These are phyloP conservation scores for Bujurquina vittata DNA, from an alignment of 2,113 vertebrate species.

Conservation along the genomic window DNA sequence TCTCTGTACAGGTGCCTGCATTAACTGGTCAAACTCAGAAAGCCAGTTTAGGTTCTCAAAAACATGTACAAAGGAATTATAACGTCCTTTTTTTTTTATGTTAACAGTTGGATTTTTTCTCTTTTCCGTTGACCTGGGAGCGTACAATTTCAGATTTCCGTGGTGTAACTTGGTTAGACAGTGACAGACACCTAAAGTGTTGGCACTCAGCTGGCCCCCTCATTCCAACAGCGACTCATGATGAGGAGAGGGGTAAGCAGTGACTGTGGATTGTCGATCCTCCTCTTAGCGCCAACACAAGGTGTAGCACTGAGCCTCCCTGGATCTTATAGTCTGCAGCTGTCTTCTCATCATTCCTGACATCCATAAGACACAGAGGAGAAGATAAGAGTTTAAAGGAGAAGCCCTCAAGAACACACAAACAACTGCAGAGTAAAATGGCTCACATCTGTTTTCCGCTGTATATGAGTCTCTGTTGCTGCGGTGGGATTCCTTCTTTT, in stretches of 20 bases:
- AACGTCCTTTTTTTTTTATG: conserved; percentile 35
- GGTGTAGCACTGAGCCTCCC: conserved; percentile 91
- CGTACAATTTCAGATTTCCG: conserved; percentile 32
- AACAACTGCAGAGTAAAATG: background rate
- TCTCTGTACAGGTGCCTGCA: conserved; percentile 37
- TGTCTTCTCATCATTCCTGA: conserved; percentile 94
- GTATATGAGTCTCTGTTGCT: conserved; percentile 95
- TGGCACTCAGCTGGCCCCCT: conserved; percentile 41
- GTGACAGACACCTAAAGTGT: conserved; percentile 36
- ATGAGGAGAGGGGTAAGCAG: conserved; percentile 29
- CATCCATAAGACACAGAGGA: background rate
- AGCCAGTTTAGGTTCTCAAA: conserved; percentile 57
- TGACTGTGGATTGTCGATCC: conserved; percentile 58
- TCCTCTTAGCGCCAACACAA: conserved; percentile 90
- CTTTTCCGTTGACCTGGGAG: conserved; percentile 5
- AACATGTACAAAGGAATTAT: conserved; percentile 48
- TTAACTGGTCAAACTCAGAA: conserved; percentile 52
- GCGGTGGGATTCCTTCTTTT: conserved; percentile 95
- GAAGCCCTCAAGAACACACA: background rate
- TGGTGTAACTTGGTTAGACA: conserved; percentile 39
- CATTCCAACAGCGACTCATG: conserved; percentile 27
- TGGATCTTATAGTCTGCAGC: conserved; percentile 95
- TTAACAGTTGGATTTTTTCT: background rate
- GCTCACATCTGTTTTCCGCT: conserved; percentile 97
- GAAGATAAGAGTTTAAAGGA: background rate